Conservation (phyloP, 2,888 invertebrate species). For the Hyposoter dolosus region DNA sequence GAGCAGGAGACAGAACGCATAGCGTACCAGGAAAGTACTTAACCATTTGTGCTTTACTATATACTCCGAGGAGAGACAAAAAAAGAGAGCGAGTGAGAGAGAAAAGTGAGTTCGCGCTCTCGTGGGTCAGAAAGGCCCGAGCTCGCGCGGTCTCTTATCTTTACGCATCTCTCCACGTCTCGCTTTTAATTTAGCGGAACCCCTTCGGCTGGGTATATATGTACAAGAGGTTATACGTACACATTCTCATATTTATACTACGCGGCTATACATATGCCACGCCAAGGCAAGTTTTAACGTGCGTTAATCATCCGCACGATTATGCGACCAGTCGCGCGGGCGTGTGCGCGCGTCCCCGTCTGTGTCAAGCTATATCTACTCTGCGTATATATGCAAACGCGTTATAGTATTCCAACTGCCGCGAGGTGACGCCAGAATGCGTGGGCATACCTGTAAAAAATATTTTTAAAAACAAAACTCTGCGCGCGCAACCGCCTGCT, state of each 20-base stretch:
- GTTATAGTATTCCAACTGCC: conserved; percentile 18
- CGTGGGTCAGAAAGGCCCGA: conserved; percentile 49
- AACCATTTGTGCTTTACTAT: conserved; percentile 18
- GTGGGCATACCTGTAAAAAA: conserved; percentile 30
- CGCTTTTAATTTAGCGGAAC: conserved; percentile 65
- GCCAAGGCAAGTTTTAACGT: conserved; percentile 39
- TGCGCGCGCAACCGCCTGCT: conserved; percentile 1
- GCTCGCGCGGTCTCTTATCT: conserved; percentile 51
- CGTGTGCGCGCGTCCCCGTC: conserved; percentile 37
- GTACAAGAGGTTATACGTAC: conserved; percentile 32
- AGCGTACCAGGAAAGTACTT: background rate
- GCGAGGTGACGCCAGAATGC: conserved; percentile 33
- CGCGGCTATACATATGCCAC: conserved; percentile 20
- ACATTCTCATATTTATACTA: conserved; percentile 47
- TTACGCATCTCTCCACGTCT: conserved; percentile 63
- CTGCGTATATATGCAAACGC: background rate
- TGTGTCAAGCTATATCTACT: conserved; percentile 25
- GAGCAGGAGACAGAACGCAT: conserved; percentile 19
- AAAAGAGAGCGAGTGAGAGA: background rate
- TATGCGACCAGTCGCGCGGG: conserved; percentile 64
- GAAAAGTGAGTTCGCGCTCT: conserved; percentile 34
- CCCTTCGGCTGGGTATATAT: conserved; percentile 46
- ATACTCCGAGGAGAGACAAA: background rate
- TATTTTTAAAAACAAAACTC: background rate
- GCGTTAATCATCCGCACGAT: conserved; percentile 67